phyloP scores from a whole-genome alignment of 1,140 invertebrate species.

The Drosophila punjabiensis region DNA sequence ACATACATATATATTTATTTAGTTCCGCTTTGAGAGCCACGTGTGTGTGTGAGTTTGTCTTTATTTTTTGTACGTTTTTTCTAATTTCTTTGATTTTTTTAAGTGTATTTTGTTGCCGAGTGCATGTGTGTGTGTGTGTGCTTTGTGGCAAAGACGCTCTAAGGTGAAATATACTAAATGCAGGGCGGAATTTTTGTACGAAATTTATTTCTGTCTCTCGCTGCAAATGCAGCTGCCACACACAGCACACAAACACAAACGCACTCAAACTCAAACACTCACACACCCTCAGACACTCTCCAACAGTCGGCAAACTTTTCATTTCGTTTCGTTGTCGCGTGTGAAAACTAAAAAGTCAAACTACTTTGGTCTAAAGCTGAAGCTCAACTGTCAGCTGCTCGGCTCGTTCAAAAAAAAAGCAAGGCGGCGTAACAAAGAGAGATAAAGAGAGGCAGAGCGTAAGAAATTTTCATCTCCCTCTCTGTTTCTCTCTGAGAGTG shows the following conservation, averaged over 20 bases:
- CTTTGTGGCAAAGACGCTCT: conserved; percentile 70
- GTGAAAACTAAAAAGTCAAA: conserved; percentile 66
- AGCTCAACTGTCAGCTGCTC: conserved; percentile 82
- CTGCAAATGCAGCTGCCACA: conserved; percentile 71
- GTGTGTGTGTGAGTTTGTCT: conserved; percentile 1
- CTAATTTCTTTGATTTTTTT: neutral
- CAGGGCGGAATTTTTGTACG: conserved; percentile 53
- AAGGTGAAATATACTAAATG: conserved; percentile 84
- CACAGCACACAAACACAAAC: conserved; percentile 27
- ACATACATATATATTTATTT: neutral
- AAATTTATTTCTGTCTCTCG: conserved; percentile 73
- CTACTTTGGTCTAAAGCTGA: conserved; percentile 79
- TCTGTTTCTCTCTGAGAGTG: conserved; percentile 34
- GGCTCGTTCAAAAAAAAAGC: conserved; percentile 48
- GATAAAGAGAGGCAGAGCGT: conserved; percentile 1
- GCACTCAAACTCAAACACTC: conserved; percentile 15
- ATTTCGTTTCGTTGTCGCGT: conserved; percentile 65
- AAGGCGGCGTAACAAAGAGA: conserved; percentile 9
- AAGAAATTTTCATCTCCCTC: neutral
- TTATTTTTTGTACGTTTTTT: neutral
- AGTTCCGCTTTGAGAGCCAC: conserved; percentile 68
- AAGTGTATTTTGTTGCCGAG: conserved; percentile 10
- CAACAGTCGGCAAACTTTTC: conserved; percentile 57
- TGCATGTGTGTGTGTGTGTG: conserved; percentile 21
- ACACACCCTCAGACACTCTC: conserved; percentile 18